Evolutionary conservation across 2,888 invertebrate genomes (phyloP), one percentile per base, ranked within the genome.

Genomic region (Microdon myrmicae): DNA sequence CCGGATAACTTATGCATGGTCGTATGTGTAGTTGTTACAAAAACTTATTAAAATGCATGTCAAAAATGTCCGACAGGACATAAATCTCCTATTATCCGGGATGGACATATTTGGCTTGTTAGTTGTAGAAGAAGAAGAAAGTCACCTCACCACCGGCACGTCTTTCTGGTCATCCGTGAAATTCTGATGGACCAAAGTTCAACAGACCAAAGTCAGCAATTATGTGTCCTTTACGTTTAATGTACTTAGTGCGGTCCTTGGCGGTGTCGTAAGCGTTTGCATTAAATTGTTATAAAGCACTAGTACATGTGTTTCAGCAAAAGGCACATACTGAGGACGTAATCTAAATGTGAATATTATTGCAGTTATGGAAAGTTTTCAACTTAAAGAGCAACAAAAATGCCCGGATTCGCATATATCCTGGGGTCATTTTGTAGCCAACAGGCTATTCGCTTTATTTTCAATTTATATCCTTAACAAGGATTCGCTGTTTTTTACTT

Each of bases 21-120:
- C 51, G 51, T 45, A 51, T 58, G 58, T 47, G 64, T 53, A 58
- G 47, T 58, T 58, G 64, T 64, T 64, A 64, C 64, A 64, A 64
- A 61, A 64, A 64, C 64, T 64, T 64, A 64, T 64, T 58, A 58
- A 45, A 58, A 58, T 58, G 34, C 51, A 64, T 64, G 58, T 64
- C 64, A 58, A 64, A 64, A 47, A 47, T 38, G 53, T 51, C 38
- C 23, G 37, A 35, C 39, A 51, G 56, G 35, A 45, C 32, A 51
- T 51, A 34, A 41, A 51, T 43, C 34, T 37, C 26, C 49, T 17
- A 19, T 60, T 44, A 19, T 44, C 25, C 6, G 13, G 29, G 17
- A 58, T 37, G 60, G 60, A 54, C 60, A 58, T 29, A 58, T 64
- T 64, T 43, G 58, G 64, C 58, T 53, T 64, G 64, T 64, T 64